Conservation (phyloP, 2,888 invertebrate species). For the Callyntrura sp. region DNA sequence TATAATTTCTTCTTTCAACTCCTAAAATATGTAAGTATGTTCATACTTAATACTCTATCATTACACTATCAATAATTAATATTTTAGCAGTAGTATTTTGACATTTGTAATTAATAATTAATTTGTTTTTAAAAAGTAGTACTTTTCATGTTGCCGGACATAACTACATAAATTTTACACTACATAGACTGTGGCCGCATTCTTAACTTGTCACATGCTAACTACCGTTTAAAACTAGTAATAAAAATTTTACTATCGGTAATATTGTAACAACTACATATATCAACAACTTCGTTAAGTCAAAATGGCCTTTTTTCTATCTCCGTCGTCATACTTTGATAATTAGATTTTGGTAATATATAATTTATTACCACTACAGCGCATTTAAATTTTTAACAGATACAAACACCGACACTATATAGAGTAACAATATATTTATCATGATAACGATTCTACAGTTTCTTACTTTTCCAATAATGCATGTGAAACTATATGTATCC, state of each 20-base stretch:
- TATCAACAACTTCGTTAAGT: slow-evolving; percentile 56
- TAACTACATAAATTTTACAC: slow-evolving; percentile 11
- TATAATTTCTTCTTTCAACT: neutral
- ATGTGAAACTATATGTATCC: neutral
- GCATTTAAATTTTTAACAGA: neutral
- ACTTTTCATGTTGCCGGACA: neutral
- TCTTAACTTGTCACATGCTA: neutral
- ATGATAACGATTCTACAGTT: neutral
- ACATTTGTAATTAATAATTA: slow-evolving; percentile 9
- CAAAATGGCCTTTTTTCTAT: slow-evolving; percentile 68
- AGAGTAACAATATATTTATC: neutral
- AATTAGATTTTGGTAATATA: neutral
- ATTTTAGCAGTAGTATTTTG: slow-evolving; percentile 23
- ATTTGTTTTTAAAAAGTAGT: slow-evolving; percentile 16
- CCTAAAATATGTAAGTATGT: neutral
- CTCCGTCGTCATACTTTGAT: no score
- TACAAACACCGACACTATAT: slow-evolving; percentile 12
- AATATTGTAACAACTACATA: neutral
- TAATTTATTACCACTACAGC: neutral
- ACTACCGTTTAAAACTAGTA: neutral
- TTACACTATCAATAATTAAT: neutral
- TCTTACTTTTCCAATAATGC: neutral
- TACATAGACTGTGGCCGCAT: neutral
- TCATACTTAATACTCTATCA: neutral
- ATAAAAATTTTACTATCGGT: neutral